phyloP scores from a whole-genome alignment of 2,113 vertebrate genomes.

The Thryonomys swinderianus region DNA sequence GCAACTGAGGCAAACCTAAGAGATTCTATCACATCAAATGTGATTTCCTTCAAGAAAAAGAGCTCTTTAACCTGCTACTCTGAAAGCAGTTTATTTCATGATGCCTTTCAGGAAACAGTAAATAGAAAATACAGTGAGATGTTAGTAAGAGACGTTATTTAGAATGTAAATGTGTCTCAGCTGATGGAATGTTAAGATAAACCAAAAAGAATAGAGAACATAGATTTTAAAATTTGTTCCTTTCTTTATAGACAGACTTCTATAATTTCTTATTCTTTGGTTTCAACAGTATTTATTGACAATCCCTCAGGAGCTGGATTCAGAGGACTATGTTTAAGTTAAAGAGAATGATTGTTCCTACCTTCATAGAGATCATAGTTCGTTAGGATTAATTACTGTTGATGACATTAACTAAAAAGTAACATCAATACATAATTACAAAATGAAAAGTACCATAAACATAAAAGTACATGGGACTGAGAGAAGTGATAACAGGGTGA shows the following conservation, averaged over 20 bases:
- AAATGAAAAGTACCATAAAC: neutral
- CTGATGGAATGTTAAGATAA: neutral
- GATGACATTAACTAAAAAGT: neutral
- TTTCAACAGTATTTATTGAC: constrained; percentile 11
- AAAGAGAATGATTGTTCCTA: neutral
- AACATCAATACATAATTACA: neutral
- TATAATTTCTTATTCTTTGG: constrained; percentile 26
- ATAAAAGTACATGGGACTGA: neutral
- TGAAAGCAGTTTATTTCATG: constrained; percentile 43
- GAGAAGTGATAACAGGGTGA: neutral
- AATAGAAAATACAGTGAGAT: neutral
- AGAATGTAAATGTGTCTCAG: neutral
- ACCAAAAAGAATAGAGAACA: neutral
- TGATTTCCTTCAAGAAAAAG: constrained; percentile 43
- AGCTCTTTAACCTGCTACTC: neutral
- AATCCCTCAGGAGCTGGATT: neutral
- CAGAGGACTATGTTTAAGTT: neutral
- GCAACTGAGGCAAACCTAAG: constrained; percentile 54
- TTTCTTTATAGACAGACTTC: neutral
- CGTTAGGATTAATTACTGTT: neutral
- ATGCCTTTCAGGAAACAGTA: neutral
- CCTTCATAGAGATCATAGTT: neutral
- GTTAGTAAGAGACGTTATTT: constrained; percentile 4
- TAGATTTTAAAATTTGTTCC: neutral
- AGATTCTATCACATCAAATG: constrained; percentile 41